phyloP scores from a whole-genome alignment of 2,113 vertebrate species.

The Cyprinus carpio region DNA sequence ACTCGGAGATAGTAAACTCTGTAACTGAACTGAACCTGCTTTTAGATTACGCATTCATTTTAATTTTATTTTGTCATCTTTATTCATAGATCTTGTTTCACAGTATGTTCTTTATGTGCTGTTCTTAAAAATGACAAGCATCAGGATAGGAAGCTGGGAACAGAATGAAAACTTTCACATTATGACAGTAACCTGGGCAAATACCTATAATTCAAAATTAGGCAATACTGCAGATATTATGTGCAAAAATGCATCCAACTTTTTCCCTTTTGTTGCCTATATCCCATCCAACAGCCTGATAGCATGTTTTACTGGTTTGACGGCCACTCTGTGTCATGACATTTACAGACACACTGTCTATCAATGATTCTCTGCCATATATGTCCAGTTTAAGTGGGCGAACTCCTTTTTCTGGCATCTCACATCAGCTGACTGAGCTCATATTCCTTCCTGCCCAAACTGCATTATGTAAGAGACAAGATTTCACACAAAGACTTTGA shows the following conservation, averaged over 20 bases:
- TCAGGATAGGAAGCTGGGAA: background rate
- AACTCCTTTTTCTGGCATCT: conserved; percentile 42
- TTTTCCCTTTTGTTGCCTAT: background rate
- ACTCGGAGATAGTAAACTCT: background rate
- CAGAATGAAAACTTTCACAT: background rate
- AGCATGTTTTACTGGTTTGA: background rate
- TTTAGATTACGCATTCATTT: background rate
- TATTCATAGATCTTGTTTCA: background rate
- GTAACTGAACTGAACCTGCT: background rate
- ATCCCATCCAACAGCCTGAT: background rate
- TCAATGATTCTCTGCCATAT: conserved; percentile 6
- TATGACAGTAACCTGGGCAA: background rate
- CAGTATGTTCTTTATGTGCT: background rate
- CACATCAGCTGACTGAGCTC: conserved; percentile 44
- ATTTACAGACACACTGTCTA: background rate
- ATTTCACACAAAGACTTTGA: background rate
- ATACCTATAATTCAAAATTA: background rate
- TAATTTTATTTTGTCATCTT: background rate
- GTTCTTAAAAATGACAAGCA: background rate
- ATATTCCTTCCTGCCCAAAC: conserved; percentile 14
- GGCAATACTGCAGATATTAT: background rate
- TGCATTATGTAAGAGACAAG: conserved; percentile 40
- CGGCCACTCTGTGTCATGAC: background rate
- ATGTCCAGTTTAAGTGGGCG: conserved; percentile 45
- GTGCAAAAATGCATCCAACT: background rate